Conservation (phyloP, 2,797 vertebrate species). For the Acestrorhynchus altus region DNA sequence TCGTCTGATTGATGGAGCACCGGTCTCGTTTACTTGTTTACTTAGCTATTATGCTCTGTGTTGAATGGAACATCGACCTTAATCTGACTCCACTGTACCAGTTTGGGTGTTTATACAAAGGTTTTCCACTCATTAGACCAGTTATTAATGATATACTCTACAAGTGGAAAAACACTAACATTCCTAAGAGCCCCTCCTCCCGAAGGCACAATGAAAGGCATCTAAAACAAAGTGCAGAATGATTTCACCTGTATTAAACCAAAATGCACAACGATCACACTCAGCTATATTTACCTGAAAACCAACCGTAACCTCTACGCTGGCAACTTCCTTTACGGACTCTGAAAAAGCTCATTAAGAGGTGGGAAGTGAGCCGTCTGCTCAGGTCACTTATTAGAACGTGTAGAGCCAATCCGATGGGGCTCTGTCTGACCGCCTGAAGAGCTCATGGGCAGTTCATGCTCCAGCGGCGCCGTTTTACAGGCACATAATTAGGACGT, state of each 20-base stretch:
- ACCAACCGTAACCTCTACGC: neutral
- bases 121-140: neutral
- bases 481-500: neutral
- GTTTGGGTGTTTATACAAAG: neutral
- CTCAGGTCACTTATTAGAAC: neutral
- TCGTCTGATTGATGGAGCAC: neutral
- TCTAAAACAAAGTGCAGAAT: neutral
- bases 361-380: neutral
- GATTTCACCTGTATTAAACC: neutral
- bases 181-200: neutral
- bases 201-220: too few relatives aligned
- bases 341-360: neutral
- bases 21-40: conserved; percentile 2
- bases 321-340: neutral
- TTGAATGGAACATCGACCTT: neutral
- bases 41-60: neutral
- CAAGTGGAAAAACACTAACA: neutral
- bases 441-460: neutral
- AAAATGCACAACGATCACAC: too few relatives aligned
- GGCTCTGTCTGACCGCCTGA: neutral
- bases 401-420: neutral
- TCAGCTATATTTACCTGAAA: neutral
- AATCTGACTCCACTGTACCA: neutral
- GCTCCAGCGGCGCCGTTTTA: neutral
- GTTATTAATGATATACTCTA: neutral